Evolutionary conservation across 2,797 vertebrate species (phyloP).

Genomic region (Psittacula echo): DNA sequence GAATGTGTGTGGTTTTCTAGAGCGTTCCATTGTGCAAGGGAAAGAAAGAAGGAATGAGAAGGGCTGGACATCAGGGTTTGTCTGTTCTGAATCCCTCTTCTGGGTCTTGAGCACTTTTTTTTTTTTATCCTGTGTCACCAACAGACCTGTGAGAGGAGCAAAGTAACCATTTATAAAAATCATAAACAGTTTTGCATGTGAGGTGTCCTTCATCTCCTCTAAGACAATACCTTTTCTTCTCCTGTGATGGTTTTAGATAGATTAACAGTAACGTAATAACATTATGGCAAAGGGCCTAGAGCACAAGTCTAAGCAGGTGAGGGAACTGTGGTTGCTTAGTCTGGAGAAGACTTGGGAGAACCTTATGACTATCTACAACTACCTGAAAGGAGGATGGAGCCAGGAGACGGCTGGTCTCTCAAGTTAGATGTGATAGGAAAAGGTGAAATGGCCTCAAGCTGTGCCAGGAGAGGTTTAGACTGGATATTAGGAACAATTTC

Average conservation of each 20-base stretch:
- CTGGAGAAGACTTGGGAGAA: background rate
- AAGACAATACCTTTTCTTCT: background rate
- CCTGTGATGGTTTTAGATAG: background rate
- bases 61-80: background rate
- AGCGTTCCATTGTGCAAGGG: fast-evolving
- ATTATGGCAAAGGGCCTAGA: background rate
- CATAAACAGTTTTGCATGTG: background rate
- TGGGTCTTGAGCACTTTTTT: background rate
- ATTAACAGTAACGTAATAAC: background rate
- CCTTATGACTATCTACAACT: background rate
- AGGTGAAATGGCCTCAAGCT: background rate
- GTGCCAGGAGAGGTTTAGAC: background rate
- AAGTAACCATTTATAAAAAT: background rate
- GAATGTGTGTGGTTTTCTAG: background rate
- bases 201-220: background rate
- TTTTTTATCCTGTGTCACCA: background rate
- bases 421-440: background rate
- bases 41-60: background rate
- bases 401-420: background rate
- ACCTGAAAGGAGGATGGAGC: background rate
- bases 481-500: background rate
- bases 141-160: background rate
- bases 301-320: background rate
- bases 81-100: background rate
- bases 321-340: background rate